Evolutionary conservation across 2,797 vertebrate species (phyloP).

Genomic region (Ptychobarbus kaznakovi): DNA sequence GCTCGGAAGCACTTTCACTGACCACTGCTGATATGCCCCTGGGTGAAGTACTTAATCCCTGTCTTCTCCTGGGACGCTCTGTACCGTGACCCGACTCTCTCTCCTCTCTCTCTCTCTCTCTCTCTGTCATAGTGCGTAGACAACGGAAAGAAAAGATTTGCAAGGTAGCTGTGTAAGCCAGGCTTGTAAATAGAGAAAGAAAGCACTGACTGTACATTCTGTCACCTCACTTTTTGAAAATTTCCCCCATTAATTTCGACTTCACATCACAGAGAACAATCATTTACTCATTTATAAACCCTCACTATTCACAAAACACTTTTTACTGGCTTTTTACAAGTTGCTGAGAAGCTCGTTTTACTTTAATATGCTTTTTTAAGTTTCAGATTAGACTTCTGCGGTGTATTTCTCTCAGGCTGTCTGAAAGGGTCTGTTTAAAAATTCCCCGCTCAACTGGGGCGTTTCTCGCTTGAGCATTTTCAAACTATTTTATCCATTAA

Average conservation of each 20-base stretch:
- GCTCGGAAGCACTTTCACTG: conserved; percentile 49
- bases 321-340: conserved; percentile 64
- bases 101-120: conserved; percentile 24
- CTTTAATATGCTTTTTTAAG: conserved; percentile 63
- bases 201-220: conserved; percentile 51
- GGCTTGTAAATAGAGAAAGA: conserved; percentile 37
- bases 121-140: conserved; percentile 2
- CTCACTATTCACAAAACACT: conserved; percentile 59
- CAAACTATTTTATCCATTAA: conserved; percentile 45
- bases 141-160: conserved; percentile 44
- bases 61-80: conserved; percentile 50
- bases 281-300: conserved; percentile 47
- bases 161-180: conserved; percentile 39
- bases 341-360: conserved; percentile 74
- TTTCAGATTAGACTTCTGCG: conserved; percentile 28
- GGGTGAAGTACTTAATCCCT: conserved; percentile 48
- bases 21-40: conserved; percentile 48
- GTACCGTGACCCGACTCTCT: conserved; percentile 40
- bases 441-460: conserved; percentile 35
- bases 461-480: conserved; percentile 32
- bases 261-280: conserved; percentile 28
- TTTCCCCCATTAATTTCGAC: conserved; percentile 22
- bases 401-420: conserved; percentile 29
- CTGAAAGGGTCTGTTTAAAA: conserved; percentile 43
- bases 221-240: conserved; percentile 19